phyloP scores from a whole-genome alignment of 2,888 invertebrate genomes.

The Dryomyza anilis region DNA sequence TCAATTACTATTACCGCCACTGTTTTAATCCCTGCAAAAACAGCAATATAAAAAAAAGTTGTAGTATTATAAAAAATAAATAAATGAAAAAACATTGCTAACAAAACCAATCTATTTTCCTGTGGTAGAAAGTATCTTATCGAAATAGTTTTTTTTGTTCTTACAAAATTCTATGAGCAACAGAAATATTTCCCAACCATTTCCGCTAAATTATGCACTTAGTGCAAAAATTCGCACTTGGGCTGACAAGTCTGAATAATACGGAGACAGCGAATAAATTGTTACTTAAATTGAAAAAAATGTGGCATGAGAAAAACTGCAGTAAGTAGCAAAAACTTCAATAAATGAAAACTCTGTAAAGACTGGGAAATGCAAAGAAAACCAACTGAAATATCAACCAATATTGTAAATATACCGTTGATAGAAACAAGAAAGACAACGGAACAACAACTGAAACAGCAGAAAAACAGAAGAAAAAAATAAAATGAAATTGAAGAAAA shows the following conservation, averaged over 20 bases:
- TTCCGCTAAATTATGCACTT: constrained; percentile 23
- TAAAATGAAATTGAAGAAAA: neutral
- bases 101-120: no score
- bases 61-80: no score
- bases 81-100: no score
- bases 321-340: neutral
- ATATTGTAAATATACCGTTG: constrained; percentile 9
- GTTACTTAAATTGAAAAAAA: neutral
- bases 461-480: neutral
- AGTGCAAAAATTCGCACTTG: constrained; percentile 18
- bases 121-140: no score
- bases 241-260: neutral
- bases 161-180: no score
- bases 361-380: neutral
- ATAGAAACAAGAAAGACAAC: neutral
- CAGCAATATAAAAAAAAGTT: no score
- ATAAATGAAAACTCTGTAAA: constrained; percentile 9
- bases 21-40: no score
- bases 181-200: constrained; percentile 5
- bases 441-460: neutral
- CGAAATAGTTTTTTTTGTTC: no score
- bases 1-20: no score
- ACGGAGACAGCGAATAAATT: constrained; percentile 1
- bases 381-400: neutral
- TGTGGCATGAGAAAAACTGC: neutral